Base-by-base conservation (phyloP, 2,888 invertebrate species). In the Biston betularia region DNA sequence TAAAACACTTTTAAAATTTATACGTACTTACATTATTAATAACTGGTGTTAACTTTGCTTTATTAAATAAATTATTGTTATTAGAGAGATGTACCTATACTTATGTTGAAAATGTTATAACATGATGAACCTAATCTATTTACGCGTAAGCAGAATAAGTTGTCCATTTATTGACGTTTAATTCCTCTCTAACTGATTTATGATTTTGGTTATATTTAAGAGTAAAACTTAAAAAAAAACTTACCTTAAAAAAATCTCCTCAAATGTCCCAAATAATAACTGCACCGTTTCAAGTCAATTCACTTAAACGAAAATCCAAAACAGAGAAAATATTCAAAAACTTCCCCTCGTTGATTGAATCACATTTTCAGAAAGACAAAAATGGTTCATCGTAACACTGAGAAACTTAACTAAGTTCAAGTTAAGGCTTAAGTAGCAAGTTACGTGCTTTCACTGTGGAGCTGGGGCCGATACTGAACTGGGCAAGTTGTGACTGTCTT, bases 331-430 rank as follows among this genome's bases (percentile, higher is more conserved):
- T 76, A 77, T 66, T 72, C 50, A 75, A 75, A 67, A 79, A 74
- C 78, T 75, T 79, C 53, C 74, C 75, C 76, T 82, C 82, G 82
- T 84, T 81, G 91, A 90, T 87, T 88, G 91, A 91, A 90, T 90
- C 91, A 92, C 92, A 92, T 92, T 92, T 92, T 92, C 88, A 85
- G 75, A 83, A 76, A 76, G 82, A 83, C 83, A 90, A 92, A 92
- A 91, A 92, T 92, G 91, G 90, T 89, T 89, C 92, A 89, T 89
- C 86, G 77, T 78, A 74, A 73, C 75, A 77, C 75, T 57, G 67
- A 75, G 57, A 55, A 70, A 68, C 62, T 58, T 61, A 54, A 48
- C 46, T 59, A 70, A 73, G 69, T 48, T 53, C 1, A 8, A 46
- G 60, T 56, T 46, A 60, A 57, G 33, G 40, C 24, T 14, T 14